Evolutionary conservation across 2,797 vertebrate species (phyloP), one percentile per base, ranked within the genome.

Genomic region (Gymnodraco acuticeps): DNA sequence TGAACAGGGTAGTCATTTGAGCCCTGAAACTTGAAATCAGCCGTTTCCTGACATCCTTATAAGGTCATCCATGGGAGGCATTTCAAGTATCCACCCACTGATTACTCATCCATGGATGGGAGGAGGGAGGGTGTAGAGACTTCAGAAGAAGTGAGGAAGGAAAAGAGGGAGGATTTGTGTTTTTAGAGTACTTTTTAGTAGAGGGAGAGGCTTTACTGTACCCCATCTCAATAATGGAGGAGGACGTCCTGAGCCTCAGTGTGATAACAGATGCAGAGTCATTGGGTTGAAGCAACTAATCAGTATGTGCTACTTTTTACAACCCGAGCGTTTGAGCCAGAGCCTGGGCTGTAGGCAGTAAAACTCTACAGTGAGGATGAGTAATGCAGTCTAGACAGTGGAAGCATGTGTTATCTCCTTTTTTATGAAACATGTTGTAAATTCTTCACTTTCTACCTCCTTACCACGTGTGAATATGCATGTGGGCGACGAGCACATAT

Each of bases 41-140:
- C 87, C 86, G 86, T 88, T 94, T 91, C 87, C 87, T 83, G 81
- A 47, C 58, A 68, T 73, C 88, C 91, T 82, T 89, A 89, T 84
- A 90, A 87, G 87, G 85, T 86, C 84, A 88, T 53, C 78, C 64
- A 77, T 72, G 46, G 84, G 82, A 89, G 81, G 62, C 64, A 84
- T 80, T 92, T 83, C 77, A 68, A 84, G 81, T 73, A 74, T 87
- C 81, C 61, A 65, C 60, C 73, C 73, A 83, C 64, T 80, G 81
- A 91, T 88, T 82, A 84, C 70, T 85, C 78, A 81, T 59, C 46
- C 70, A 27, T 46, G 10, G 47, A 70, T 5, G 56, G 47, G 47
- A 42, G 47, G 53, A 12, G 64, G 43, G 33, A 13, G 17, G 61
- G 31, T 19, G 65, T 9, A 1, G 19, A 61, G 47, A 41, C 14